Evolutionary conservation across 2,797 vertebrate species (phyloP), one percentile per base, ranked within the genome.

Genomic region (Hippoglossus hippoglossus): DNA sequence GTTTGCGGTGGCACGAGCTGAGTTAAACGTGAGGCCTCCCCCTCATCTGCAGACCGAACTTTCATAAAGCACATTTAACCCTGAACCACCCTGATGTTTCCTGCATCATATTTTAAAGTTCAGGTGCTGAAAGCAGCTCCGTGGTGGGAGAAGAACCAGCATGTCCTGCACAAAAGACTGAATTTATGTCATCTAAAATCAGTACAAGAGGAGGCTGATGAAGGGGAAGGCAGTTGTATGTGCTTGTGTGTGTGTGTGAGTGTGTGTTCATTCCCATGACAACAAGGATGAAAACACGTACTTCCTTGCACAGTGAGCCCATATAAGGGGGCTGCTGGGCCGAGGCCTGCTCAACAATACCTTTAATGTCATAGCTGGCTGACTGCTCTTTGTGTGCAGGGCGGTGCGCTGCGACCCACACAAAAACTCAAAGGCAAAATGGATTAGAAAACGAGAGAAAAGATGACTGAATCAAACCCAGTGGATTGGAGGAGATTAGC

Each of bases 291-390:
- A 92, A 93, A 93, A 94, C 90, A 88, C 15, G 75, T 81, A 87
- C 87, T 91, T 90, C 84, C 89, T 83, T 82, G 80, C 86, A 87
- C 80, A 75, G 81, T 71, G 77, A 74, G 60, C 61, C 77, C 79
- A 76, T 88, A 89, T 91, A 91, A 87, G 81, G 83, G 83, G 69
- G 79, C 79, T 13, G 65, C 83, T 84, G 78, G 87, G 88, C 79
- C 65, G 58, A 83, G 83, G 75, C 66, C 82, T 46, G 73, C 71
- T 64, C 85, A 87, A 94, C 92, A 94, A 94, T 92, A 91, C 91
- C 91, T 94, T 95, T 94, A 94, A 94, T 94, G 93, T 94, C 92
- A 94, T 92, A 94, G 92, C 90, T 92, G 92, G 91, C 90, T 83
- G 87, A 91, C 83, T 87, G 78, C 49, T 89, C 88, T 92, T 94